Percentiles rank a stretch among this genome's conserved stretches.
Evolutionary conservation across 2,888 invertebrate genomes (phyloP).

Genomic region (Sesia bembeciformis): DNA sequence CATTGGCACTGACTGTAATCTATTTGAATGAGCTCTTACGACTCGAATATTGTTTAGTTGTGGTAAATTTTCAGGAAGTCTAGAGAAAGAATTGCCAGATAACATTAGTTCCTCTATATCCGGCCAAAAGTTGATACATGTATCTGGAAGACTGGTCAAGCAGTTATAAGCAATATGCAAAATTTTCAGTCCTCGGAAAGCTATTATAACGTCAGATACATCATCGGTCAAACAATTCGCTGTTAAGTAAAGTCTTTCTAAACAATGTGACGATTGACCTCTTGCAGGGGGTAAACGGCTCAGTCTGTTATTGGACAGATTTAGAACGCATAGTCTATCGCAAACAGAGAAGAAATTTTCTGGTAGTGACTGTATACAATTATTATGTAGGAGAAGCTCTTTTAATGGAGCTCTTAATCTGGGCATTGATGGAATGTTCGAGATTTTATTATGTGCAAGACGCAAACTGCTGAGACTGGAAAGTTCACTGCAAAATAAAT

Average conservation of each 20-base stretch:
- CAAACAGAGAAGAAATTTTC: slow-evolving; percentile 83
- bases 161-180: slow-evolving; percentile 88
- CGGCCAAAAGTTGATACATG: slow-evolving; percentile 83
- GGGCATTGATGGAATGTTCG: slow-evolving; percentile 81
- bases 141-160: slow-evolving; percentile 81
- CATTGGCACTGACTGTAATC: slow-evolving; percentile 82
- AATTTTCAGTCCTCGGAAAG: slow-evolving; percentile 78
- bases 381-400: slow-evolving; percentile 84
- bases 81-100: slow-evolving; percentile 86
- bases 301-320: slow-evolving; percentile 86
- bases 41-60: slow-evolving; percentile 81
- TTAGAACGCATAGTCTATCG: slow-evolving; percentile 78
- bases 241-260: slow-evolving; percentile 82
- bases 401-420: slow-evolving; percentile 77
- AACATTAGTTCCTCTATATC: slow-evolving; percentile 87
- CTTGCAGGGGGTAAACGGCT: slow-evolving; percentile 79
- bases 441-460: slow-evolving; percentile 84
- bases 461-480: slow-evolving; percentile 82
- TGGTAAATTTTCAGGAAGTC: slow-evolving; percentile 84
- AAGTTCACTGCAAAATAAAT: slow-evolving; percentile 83
- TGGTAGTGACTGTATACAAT: slow-evolving; percentile 82
- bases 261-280: slow-evolving; percentile 73
- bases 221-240: slow-evolving; percentile 85
- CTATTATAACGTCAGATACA: slow-evolving; percentile 77
- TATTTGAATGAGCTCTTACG: slow-evolving; percentile 87